These are phyloP conservation scores for Nerophis ophidion DNA, from an alignment of 2,113 vertebrate species.

Conservation along the genomic window DNA sequence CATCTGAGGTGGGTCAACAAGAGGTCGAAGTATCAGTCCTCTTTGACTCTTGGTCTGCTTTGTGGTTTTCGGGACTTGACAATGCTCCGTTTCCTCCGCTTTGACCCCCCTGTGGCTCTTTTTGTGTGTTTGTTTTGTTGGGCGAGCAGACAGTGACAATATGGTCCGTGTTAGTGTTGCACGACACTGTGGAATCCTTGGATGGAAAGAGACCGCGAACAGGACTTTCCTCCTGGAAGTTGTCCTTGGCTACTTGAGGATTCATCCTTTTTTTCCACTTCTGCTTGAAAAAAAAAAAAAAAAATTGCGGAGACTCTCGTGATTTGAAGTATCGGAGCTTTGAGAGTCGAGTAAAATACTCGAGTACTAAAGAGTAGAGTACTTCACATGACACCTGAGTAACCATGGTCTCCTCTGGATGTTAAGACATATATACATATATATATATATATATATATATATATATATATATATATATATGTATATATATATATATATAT, in stretches of 20 bases:
- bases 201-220: conserved; percentile 38
- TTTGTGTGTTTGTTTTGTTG: too few relatives aligned
- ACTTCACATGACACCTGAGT: too few relatives aligned
- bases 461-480: too few relatives aligned
- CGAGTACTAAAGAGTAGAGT: too few relatives aligned
- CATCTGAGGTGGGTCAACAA: conserved; percentile 57
- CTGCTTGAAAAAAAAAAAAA: conserved; percentile 54
- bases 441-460: too few relatives aligned
- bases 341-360: too few relatives aligned
- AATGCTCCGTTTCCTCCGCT: conserved; percentile 3
- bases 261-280: conserved; percentile 42
- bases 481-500: too few relatives aligned
- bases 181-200: conserved; percentile 49
- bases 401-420: too few relatives aligned
- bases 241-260: conserved; percentile 36
- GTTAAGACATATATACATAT: too few relatives aligned
- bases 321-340: conserved; percentile 33
- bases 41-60: conserved; percentile 39
- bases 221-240: conserved; percentile 48
- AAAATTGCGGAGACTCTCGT: conserved; percentile 49
- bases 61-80: conserved; percentile 12
- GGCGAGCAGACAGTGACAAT: too few relatives aligned
- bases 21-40: conserved; percentile 36
- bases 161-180: conserved; percentile 30
- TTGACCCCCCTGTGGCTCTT: not conserved